Percentiles rank a stretch among this genome's conserved stretches.
Evolutionary conservation across 1,140 invertebrate genomes (phyloP).

Genomic region (Brachionus angularis): DNA sequence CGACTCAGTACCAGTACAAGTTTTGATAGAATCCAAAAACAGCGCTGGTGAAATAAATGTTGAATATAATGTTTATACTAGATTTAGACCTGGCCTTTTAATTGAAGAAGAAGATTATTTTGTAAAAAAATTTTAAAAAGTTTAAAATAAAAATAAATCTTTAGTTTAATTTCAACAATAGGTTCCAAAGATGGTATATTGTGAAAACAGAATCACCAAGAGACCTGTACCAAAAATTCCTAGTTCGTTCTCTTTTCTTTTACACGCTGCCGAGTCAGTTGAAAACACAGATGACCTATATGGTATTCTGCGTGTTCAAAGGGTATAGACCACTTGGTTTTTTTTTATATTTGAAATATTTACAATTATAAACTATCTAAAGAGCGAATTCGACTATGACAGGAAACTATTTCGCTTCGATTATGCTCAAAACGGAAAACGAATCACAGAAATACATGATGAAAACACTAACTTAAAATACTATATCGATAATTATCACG

Average conservation of each 20-base stretch:
- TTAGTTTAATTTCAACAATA: background rate
- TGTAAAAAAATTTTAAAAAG: background rate
- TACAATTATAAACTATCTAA: background rate
- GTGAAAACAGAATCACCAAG: background rate
- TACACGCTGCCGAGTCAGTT: slow-evolving; percentile 5
- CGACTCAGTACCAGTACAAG: slow-evolving; percentile 35
- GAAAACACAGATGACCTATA: background rate
- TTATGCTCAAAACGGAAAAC: slow-evolving; percentile 3
- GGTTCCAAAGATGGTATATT: slow-evolving; percentile 1
- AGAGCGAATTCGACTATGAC: slow-evolving; percentile 38
- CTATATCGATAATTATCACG: slow-evolving; percentile 1
- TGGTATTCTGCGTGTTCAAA: slow-evolving; percentile 2
- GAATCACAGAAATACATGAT: slow-evolving; percentile 32
- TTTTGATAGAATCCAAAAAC: slow-evolving; percentile 7
- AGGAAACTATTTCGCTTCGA: slow-evolving; percentile 29
- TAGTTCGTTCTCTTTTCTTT: background rate
- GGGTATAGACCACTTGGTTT: background rate
- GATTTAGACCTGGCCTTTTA: background rate
- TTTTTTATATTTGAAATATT: background rate
- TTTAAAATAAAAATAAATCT: background rate
- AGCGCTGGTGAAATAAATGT: background rate
- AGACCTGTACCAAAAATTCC: slow-evolving; percentile 36
- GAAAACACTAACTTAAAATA: slow-evolving; percentile 24
- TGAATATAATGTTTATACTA: background rate
- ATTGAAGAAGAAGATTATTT: slow-evolving; percentile 38